Evolutionary conservation across 2,113 vertebrate genomes (phyloP).

Genomic region (Carettochelys insculpta): DNA sequence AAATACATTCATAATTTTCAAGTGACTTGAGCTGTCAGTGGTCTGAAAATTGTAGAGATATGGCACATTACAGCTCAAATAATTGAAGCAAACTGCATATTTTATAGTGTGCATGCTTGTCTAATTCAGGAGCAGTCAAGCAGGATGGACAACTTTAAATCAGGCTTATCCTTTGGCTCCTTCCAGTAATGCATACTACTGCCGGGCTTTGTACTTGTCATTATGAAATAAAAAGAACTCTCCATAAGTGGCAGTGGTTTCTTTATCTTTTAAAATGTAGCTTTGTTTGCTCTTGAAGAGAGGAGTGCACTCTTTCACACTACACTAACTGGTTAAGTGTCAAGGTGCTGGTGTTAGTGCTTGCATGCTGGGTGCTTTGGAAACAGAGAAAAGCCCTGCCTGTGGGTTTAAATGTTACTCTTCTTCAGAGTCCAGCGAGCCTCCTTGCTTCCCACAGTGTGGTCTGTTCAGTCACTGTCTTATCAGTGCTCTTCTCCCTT

Average conservation of each 20-base stretch:
- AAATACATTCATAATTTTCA: neutral
- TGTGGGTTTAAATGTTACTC: neutral
- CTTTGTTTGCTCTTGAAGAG: neutral
- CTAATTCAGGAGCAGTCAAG: neutral
- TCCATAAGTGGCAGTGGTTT: neutral
- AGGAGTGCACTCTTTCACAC: neutral
- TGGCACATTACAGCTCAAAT: neutral
- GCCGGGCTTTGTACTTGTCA: neutral
- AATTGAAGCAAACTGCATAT: neutral
- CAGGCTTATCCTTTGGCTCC: neutral
- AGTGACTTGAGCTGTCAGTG: rapidly evolving
- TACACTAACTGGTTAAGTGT: neutral
- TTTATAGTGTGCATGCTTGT: neutral
- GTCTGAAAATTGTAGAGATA: neutral
- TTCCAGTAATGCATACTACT: neutral
- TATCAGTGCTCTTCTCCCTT: neutral
- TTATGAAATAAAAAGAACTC: neutral
- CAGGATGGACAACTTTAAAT: neutral
- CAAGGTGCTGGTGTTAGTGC: neutral
- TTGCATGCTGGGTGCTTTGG: neutral
- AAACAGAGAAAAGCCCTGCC: neutral
- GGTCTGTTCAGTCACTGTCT: neutral
- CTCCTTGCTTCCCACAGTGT: neutral
- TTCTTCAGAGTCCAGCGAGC: neutral
- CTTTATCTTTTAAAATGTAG: too few species aligned